A percentile compares a stretch with the other conserved stretches of the same genome.
Evolutionary conservation across 2,113 vertebrate species (phyloP).

Genomic region (Gracilinanus agilis): DNA sequence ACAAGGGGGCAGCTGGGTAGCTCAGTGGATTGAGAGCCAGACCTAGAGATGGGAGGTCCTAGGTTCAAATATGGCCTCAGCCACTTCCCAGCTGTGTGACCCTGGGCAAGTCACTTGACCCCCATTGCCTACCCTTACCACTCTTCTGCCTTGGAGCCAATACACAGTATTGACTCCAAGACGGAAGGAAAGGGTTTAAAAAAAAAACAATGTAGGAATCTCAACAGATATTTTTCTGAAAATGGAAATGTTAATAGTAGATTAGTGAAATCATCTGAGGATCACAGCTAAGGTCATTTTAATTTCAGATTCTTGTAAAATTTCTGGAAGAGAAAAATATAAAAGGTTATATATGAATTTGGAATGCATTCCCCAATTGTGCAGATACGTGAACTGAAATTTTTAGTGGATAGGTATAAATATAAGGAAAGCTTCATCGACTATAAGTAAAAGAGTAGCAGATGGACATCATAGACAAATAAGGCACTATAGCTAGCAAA

Average conservation of each 20-base stretch:
- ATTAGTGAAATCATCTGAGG: not conserved
- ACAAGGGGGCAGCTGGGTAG: too few relatives aligned
- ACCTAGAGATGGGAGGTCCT: too few relatives aligned
- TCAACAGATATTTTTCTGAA: not conserved
- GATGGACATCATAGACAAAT: not conserved
- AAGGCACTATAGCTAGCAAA: not conserved
- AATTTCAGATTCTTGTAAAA: slow-evolving; percentile 37
- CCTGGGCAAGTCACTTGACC: too few relatives aligned
- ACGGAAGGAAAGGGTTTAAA: too few relatives aligned
- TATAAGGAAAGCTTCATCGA: not conserved
- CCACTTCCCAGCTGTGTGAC: too few relatives aligned
- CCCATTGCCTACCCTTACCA: too few relatives aligned
- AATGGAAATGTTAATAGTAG: not conserved
- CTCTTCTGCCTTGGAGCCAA: too few relatives aligned
- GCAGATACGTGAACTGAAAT: not conserved
- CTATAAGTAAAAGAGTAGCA: not conserved
- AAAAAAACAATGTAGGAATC: not conserved
- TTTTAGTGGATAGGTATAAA: not conserved
- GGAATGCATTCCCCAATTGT: slow-evolving; percentile 44
- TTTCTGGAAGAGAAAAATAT: slow-evolving; percentile 37
- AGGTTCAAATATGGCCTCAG: too few relatives aligned
- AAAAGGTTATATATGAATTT: not conserved
- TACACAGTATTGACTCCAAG: too few relatives aligned
- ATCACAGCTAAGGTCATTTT: not conserved
- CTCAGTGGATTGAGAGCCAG: too few relatives aligned